Percentiles rank a stretch among this genome's conserved stretches.
phyloP scores from a whole-genome alignment of 1,140 invertebrate genomes.

The Cherax quadricarinatus region DNA sequence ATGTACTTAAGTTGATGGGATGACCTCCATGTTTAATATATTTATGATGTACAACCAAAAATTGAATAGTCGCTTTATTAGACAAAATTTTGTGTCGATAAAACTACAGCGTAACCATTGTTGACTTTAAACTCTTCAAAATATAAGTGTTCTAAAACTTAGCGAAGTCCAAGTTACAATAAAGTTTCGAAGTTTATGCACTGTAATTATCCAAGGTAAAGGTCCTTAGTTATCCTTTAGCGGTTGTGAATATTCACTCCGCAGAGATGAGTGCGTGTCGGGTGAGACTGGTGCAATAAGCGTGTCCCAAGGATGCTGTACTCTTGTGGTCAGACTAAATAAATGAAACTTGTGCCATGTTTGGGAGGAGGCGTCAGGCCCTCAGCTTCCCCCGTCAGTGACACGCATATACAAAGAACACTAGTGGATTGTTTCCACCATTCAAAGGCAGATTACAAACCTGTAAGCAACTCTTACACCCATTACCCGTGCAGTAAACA shows the following conservation, averaged over 20 bases:
- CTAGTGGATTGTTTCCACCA: no score
- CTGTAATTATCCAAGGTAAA: neutral
- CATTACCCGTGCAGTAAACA: no score
- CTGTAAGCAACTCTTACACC: no score
- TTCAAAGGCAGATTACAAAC: no score
- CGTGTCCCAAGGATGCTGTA: neutral
- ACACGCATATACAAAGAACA: neutral
- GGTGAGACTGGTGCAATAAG: slow-evolving; percentile 12
- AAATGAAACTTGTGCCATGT: slow-evolving; percentile 9
- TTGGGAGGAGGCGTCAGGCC: neutral
- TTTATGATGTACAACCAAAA: neutral
- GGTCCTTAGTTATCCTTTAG: neutral
- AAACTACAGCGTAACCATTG: no score
- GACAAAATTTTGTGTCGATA: no score
- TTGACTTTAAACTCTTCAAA: no score
- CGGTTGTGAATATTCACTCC: slow-evolving; percentile 11
- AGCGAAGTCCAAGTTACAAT: neutral
- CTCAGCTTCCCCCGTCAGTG: neutral
- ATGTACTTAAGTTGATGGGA: slow-evolving; percentile 28
- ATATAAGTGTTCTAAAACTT: neutral
- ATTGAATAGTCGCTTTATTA: no score
- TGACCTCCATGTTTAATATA: neutral
- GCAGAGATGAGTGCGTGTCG: neutral
- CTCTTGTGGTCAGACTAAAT: neutral
- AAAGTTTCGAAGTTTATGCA: neutral